Conservation (phyloP, 1,140 invertebrate species). For the Trypoxylus dichotomus region DNA sequence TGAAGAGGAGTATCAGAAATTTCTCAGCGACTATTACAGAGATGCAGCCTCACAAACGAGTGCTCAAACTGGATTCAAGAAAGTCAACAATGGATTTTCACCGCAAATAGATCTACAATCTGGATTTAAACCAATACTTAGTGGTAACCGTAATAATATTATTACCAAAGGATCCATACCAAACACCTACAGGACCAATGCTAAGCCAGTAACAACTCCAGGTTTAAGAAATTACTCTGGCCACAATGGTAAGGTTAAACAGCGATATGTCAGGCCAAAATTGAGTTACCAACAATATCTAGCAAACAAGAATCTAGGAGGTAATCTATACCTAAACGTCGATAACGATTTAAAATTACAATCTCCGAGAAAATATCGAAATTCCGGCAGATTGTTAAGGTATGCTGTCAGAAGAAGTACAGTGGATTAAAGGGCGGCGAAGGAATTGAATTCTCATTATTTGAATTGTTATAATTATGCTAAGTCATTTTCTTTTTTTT, state of each 20-base stretch:
- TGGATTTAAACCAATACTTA: slow-evolving; percentile 1
- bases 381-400: not conserved
- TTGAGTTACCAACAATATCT: not conserved
- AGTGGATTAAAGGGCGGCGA: not conserved
- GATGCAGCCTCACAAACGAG: not conserved
- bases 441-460: too few species aligned
- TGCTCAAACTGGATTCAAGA: too few species aligned
- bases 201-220: slow-evolving; percentile 1
- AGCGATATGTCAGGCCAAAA: not conserved
- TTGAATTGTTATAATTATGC: too few species aligned
- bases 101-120: not conserved
- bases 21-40: slow-evolving; percentile 10
- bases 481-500: too few species aligned
- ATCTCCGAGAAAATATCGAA: not conserved
- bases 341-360: not conserved
- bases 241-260: not conserved
- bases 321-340: not conserved
- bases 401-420: not conserved
- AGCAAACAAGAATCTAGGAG: not conserved
- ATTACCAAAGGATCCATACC: not conserved
- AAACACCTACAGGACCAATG: slow-evolving; percentile 20
- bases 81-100: not conserved
- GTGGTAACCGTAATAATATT: not conserved
- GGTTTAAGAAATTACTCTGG: slow-evolving; percentile 20
- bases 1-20: slow-evolving; percentile 27